Percentiles rank a stretch among this genome's conserved stretches.
Conservation (phyloP, 1,140 invertebrate genomes). For the Nilaparvata lugens region DNA sequence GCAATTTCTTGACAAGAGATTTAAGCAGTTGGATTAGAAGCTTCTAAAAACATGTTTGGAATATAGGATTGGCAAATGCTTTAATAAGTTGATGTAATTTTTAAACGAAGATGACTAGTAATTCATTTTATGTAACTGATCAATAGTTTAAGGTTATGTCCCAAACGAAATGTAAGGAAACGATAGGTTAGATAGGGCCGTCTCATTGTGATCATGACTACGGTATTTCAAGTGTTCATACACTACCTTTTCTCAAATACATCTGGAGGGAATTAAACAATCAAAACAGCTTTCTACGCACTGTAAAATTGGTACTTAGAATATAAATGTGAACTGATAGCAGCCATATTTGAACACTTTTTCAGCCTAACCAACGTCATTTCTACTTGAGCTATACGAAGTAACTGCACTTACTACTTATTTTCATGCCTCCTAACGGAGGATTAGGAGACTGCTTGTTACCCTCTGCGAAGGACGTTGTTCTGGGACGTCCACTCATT, state of each 20-base stretch:
- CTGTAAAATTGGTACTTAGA: neutral
- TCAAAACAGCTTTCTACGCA: no score
- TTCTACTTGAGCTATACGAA: slow-evolving; percentile 23
- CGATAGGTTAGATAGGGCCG: neutral
- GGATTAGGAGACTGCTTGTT: slow-evolving; percentile 81
- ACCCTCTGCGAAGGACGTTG: slow-evolving; percentile 93
- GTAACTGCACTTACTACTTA: slow-evolving; percentile 77
- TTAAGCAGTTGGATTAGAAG: no score
- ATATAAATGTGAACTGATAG: slow-evolving; percentile 13
- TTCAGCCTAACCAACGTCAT: slow-evolving; percentile 28
- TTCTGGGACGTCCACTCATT: slow-evolving; percentile 93
- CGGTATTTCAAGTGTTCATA: no score
- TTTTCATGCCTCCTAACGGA: slow-evolving; percentile 84
- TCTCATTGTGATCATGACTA: no score
- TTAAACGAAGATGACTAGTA: no score
- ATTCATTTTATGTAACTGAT: neutral
- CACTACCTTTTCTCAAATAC: no score
- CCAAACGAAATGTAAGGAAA: neutral
- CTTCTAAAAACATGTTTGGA: no score
- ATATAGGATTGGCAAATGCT: no score
- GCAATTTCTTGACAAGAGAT: no score
- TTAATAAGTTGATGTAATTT: no score
- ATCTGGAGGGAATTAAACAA: no score
- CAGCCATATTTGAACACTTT: slow-evolving; percentile 27
- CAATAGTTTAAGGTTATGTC: slow-evolving; percentile 2